Conservation (phyloP, 2,888 invertebrate genomes). For the Nomada fucata region DNA sequence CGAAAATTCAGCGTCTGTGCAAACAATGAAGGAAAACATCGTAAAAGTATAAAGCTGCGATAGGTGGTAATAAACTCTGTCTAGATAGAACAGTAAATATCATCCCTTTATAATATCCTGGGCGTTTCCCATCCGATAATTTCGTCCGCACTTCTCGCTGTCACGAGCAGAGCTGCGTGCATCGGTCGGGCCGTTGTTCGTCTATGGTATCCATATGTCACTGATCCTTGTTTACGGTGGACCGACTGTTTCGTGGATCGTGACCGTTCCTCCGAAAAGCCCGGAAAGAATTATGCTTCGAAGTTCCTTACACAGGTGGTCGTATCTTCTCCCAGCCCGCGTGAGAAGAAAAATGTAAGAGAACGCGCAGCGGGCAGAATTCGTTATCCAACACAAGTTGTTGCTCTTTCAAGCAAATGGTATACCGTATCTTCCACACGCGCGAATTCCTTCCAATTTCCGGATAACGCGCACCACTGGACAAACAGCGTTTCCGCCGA, state of each 20-base stretch:
- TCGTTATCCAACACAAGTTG: no score
- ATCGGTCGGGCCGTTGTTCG: slow-evolving; percentile 48
- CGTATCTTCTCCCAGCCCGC: neutral
- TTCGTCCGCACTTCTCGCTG: slow-evolving; percentile 50
- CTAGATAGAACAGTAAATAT: slow-evolving; percentile 33
- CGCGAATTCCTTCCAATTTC: neutral
- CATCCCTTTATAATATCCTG: slow-evolving; percentile 47
- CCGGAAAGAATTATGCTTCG: slow-evolving; percentile 5
- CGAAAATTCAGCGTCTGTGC: neutral
- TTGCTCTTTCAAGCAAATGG: neutral
- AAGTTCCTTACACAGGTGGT: slow-evolving; percentile 1
- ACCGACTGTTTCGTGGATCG: slow-evolving; percentile 31
- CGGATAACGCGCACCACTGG: neutral
- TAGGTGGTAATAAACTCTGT: neutral
- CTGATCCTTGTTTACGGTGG: slow-evolving; percentile 48
- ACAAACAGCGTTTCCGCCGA: neutral
- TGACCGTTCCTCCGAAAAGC: neutral
- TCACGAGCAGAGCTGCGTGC: slow-evolving; percentile 49
- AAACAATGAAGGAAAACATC: no score
- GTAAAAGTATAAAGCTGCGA: neutral
- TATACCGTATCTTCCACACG: neutral
- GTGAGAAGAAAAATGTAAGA: neutral
- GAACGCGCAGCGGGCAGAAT: no score
- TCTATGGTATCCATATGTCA: slow-evolving; percentile 56
- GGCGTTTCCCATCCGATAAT: slow-evolving; percentile 57